These are phyloP conservation scores for Drosophila cognata DNA, from an alignment of 2,888 invertebrate species.

Conservation along the genomic window DNA sequence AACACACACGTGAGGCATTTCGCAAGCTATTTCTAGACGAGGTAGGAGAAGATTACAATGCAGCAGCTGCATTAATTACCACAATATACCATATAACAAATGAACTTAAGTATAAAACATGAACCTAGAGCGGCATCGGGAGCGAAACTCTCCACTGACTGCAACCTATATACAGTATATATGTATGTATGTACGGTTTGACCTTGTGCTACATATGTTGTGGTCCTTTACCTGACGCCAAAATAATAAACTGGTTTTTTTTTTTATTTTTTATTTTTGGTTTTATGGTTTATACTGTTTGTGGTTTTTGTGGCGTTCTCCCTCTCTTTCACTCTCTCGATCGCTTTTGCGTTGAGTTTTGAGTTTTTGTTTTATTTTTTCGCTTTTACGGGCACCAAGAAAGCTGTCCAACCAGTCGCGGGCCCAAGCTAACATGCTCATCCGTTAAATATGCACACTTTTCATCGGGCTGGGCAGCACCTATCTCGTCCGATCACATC, in stretches of 20 bases:
- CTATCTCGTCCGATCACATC: slow-evolving; percentile 13
- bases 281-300: slow-evolving; percentile 57
- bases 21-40: slow-evolving; percentile 83
- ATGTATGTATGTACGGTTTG: slow-evolving; percentile 24
- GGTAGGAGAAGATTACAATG: slow-evolving; percentile 73
- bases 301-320: slow-evolving; percentile 28
- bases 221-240: slow-evolving; percentile 75
- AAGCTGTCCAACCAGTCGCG: slow-evolving; percentile 73
- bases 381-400: slow-evolving; percentile 62
- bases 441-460: slow-evolving; percentile 77
- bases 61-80: slow-evolving; percentile 47
- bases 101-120: neutral
- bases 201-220: slow-evolving; percentile 75
- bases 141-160: slow-evolving; percentile 7
- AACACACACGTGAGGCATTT: slow-evolving; percentile 85
- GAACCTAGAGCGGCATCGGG: slow-evolving; percentile 14
- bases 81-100: neutral
- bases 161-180: slow-evolving; percentile 11
- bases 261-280: slow-evolving; percentile 21
- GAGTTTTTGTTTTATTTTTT: slow-evolving; percentile 20
- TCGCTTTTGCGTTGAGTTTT: neutral
- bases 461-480: slow-evolving; percentile 49
- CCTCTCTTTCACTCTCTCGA: slow-evolving; percentile 10
- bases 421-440: slow-evolving; percentile 55
- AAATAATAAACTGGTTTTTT: slow-evolving; percentile 67